Evolutionary conservation across 1,140 invertebrate genomes (phyloP), one percentile per base, ranked within the genome.

Genomic region (Drosophila mojavensis): DNA sequence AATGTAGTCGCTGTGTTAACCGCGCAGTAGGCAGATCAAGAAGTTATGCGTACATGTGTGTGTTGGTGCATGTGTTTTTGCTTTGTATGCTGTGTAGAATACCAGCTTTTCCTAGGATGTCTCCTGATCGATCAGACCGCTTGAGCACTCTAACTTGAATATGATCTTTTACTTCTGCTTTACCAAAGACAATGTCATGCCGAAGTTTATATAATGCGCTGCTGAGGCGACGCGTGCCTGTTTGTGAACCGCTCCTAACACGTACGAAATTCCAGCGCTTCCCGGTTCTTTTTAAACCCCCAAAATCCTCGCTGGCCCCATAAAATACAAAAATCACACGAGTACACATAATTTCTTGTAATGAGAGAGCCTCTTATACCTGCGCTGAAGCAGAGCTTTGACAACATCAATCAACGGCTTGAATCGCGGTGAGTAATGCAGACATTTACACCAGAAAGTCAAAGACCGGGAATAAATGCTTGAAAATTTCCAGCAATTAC

Each of bases 391-490:
- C 54, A 60, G 66, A 43, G 47, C 59, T 69, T 67, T 75, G 67
- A 55, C 67, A 56, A 64, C 75, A 85, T 85, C 75, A 86, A 85
- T 85, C 82, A 85, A 51, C 47, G 67, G 43, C 30, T 48, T 77
- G 81, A 73, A 81, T 79, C 3, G 13, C 36, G 3, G 9, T 82
- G 83, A 88, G 62, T 81, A 79, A 86, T 69, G 72, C 78, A 43
- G 33, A 28, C 51, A 66, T 43, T 60, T 45, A 24, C 51, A 51
- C 45, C 39, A 75, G 43, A 51, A 74, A 85, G 64, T 68, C 55
- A 82, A 79, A 73, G 70, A 73, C 70, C 55, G 68, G 63, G 50
- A 63, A 68, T 81, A 81, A 79, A 81, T 79, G 79, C 79, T 81
- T 79, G 54, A 81, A 78, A 78, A 68, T 76, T 58, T 67, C 62